These are phyloP conservation scores for Ochropacha duplaris DNA, from an alignment of 2,888 invertebrate species.

Conservation along the genomic window DNA sequence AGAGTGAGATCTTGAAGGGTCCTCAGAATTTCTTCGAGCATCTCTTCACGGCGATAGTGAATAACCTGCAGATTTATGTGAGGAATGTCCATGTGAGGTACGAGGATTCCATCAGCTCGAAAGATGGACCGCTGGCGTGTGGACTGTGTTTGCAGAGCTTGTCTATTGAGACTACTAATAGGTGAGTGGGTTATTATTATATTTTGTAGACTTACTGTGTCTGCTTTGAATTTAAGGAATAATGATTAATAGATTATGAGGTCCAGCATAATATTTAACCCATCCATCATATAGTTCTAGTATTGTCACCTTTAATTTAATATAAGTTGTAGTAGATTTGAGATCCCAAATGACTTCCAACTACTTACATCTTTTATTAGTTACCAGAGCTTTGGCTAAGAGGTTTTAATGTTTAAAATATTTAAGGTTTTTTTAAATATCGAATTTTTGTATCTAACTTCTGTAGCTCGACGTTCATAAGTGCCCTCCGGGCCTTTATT, in stretches of 20 bases:
- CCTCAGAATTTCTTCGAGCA: constrained; percentile 88
- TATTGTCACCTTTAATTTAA: no score
- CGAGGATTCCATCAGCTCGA: constrained; percentile 88
- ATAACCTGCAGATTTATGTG: constrained; percentile 90
- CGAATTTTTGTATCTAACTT: no score
- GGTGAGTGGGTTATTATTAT: constrained; percentile 63
- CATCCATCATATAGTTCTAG: no score
- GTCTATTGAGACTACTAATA: constrained; percentile 91
- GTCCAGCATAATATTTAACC: no score
- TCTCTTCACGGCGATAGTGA: constrained; percentile 88
- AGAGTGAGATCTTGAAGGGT: constrained; percentile 83
- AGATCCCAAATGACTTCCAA: no score
- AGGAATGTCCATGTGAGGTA: constrained; percentile 91
- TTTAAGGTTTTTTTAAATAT: no score
- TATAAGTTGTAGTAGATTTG: no score
- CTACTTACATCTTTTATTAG: no score
- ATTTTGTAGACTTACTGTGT: neutral
- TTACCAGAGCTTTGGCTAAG: neutral
- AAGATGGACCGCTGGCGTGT: constrained; percentile 86
- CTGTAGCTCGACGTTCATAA: no score
- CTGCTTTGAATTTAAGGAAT: no score
- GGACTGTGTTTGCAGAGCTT: constrained; percentile 90
- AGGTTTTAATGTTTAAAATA: no score
- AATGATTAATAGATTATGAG: neutral
- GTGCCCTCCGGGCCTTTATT: no score